These are phyloP conservation scores for Gallinago stenura DNA, from an alignment of 2,797 vertebrate genomes.

Conservation along the genomic window DNA sequence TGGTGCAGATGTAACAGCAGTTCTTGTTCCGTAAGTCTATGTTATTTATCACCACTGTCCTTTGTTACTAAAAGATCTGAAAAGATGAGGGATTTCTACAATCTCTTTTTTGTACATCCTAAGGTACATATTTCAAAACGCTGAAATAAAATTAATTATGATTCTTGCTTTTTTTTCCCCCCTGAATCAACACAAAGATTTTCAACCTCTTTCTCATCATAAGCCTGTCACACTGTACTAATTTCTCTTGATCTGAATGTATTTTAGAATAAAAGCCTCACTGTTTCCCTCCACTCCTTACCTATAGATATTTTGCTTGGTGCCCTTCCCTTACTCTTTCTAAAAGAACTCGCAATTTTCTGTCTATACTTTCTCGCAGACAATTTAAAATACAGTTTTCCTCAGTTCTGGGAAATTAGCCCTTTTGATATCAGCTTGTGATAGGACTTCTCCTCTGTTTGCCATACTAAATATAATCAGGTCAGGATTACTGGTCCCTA, in stretches of 20 bases:
- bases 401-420: conserved; percentile 6
- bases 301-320: neutral
- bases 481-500: conserved; percentile 36
- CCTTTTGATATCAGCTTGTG: neutral
- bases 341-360: neutral
- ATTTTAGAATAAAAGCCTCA: neutral
- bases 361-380: neutral
- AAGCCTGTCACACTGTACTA: neutral
- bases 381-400: neutral
- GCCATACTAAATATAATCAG: conserved; percentile 23
- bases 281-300: neutral
- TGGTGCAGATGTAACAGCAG: neutral
- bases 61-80: neutral
- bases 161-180: neutral
- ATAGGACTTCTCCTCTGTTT: conserved; percentile 11
- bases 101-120: neutral
- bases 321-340: neutral
- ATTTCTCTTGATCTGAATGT: neutral
- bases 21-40: neutral
- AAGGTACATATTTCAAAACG: neutral
- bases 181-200: neutral
- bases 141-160: neutral
- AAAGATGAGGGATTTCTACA: neutral
- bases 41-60: neutral
- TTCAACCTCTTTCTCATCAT: neutral